Conservation (phyloP, 2,113 vertebrate genomes). For the Gasterosteus nipponicus region DNA sequence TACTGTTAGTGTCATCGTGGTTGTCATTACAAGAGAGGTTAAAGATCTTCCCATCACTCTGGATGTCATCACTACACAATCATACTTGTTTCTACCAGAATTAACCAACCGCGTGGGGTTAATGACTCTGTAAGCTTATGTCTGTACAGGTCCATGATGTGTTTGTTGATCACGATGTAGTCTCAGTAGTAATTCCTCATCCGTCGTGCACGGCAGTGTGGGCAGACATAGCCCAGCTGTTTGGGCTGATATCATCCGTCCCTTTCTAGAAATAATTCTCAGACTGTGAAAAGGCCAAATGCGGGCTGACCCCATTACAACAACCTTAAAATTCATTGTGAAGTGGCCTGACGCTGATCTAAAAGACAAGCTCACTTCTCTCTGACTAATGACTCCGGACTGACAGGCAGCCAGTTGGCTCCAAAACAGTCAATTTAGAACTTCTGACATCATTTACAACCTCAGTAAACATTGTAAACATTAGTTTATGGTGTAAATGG, state of each 20-base stretch:
- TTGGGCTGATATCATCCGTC: conserved; percentile 29
- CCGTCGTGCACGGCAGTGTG: conserved; percentile 8
- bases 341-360: background rate
- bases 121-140: conserved; percentile 7
- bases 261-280: conserved; percentile 43
- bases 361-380: background rate
- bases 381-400: conserved; percentile 16
- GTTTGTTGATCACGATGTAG: conserved; percentile 27
- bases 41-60: conserved; percentile 43
- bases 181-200: conserved; percentile 37
- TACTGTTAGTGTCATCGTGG: conserved; percentile 22
- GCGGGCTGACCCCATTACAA: conserved; percentile 52
- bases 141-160: conserved; percentile 11
- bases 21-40: conserved; percentile 58
- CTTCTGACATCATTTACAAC: background rate
- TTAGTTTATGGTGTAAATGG: background rate
- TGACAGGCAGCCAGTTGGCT: conserved; percentile 10
- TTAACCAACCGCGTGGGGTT: background rate
- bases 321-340: conserved; percentile 38
- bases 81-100: conserved; percentile 5
- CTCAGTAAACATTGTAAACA: background rate
- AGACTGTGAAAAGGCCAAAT: conserved; percentile 42
- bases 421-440: background rate
- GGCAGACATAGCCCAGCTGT: conserved; percentile 46
- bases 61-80: conserved; percentile 22